A percentile compares a stretch with the other conserved stretches of the same genome.
phyloP scores from a whole-genome alignment of 1,140 invertebrate genomes.

The Drosophila micromelanica region DNA sequence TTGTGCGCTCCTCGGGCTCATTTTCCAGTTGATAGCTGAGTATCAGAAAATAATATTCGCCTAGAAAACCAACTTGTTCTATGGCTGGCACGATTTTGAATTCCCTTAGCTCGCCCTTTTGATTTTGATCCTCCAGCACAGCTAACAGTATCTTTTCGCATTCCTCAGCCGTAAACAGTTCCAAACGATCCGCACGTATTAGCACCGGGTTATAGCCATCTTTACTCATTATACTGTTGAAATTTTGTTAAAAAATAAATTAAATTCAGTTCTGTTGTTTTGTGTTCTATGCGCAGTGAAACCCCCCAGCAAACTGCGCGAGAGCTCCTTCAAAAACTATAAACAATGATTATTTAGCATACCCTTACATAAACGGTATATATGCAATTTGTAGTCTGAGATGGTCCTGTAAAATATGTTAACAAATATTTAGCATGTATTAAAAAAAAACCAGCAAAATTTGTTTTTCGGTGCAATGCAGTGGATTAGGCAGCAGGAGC shows the following conservation, averaged over 20 bases:
- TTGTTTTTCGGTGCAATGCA: too few relatives aligned
- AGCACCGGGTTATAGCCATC: constrained; percentile 47
- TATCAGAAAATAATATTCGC: constrained; percentile 72
- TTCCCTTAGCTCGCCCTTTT: constrained; percentile 30
- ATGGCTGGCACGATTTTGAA: constrained; percentile 68
- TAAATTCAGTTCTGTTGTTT: neutral
- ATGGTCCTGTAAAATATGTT: too few relatives aligned
- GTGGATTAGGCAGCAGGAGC: too few relatives aligned
- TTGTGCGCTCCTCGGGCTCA: constrained; percentile 20
- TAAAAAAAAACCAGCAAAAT: too few relatives aligned
- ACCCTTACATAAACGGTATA: neutral
- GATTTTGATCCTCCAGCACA: constrained; percentile 50
- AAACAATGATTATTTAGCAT: constrained; percentile 6
- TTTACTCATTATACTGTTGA: constrained; percentile 34
- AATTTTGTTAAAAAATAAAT: neutral
- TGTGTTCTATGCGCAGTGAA: neutral
- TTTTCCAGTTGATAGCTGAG: constrained; percentile 52
- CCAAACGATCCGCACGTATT: constrained; percentile 49
- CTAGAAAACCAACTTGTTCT: constrained; percentile 63
- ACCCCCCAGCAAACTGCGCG: neutral
- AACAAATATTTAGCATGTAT: too few relatives aligned
- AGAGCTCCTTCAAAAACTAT: constrained; percentile 24
- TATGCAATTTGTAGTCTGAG: neutral
- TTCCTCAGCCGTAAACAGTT: constrained; percentile 58
- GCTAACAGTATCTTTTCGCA: constrained; percentile 60